phyloP scores from a whole-genome alignment of 2,113 vertebrate species.

The Phrynocephalus versicolor region DNA sequence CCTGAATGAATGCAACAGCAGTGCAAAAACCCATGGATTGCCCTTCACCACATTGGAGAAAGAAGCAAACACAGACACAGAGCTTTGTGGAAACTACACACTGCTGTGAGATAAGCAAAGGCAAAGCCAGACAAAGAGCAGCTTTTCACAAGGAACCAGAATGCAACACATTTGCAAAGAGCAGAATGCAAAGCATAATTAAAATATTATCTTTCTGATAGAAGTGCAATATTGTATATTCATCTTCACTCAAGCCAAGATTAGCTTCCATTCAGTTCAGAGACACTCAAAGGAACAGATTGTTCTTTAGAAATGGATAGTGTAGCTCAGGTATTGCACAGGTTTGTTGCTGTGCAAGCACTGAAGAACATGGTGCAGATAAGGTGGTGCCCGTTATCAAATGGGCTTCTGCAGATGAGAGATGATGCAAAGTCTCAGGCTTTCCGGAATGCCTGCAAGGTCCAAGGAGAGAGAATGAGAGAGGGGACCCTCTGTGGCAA shows the following conservation, averaged over 20 bases:
- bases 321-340: not conserved
- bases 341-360: not conserved
- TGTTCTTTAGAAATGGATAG: constrained; percentile 20
- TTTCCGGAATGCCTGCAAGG: not conserved
- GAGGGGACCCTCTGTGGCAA: not conserved
- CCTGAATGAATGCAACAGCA: not conserved
- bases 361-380: not conserved
- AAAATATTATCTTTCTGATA: constrained; percentile 37
- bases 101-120: constrained; percentile 8
- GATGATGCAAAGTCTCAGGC: not conserved
- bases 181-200: constrained; percentile 18
- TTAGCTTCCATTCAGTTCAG: constrained; percentile 1
- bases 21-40: not conserved
- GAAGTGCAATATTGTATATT: constrained; percentile 14
- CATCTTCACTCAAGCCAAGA: constrained; percentile 29
- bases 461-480: not conserved
- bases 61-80: not conserved
- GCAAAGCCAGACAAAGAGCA: constrained; percentile 10
- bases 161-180: not conserved
- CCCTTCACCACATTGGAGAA: not conserved
- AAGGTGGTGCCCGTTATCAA: not conserved
- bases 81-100: not conserved
- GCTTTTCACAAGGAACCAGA: constrained; percentile 37
- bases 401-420: not conserved
- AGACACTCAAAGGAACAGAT: not conserved